These are phyloP conservation scores for Sminthurides bifidus DNA, from an alignment of 1,140 invertebrate species.

Conservation along the genomic window DNA sequence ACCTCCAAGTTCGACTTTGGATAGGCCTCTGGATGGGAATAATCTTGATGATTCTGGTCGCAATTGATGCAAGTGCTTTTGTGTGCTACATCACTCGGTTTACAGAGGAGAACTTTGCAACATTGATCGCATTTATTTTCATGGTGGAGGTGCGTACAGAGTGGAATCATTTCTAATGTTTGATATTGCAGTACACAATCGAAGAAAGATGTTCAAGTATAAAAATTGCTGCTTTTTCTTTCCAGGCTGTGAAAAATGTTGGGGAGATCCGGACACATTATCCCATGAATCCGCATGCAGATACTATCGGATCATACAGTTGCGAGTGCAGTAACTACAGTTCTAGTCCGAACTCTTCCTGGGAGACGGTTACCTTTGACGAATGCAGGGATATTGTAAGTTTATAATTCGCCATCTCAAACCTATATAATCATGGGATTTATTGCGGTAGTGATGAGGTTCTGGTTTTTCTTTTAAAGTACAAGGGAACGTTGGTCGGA, in stretches of 20 bases:
- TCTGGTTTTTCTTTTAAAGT: too few relatives aligned
- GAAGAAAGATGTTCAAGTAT: slow-evolving; percentile 1
- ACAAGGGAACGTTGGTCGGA: slow-evolving; percentile 64
- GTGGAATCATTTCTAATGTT: not conserved
- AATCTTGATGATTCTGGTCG: slow-evolving; percentile 78
- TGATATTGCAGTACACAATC: not conserved
- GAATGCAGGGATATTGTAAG: slow-evolving; percentile 17
- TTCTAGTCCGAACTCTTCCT: not conserved
- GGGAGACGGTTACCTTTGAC: slow-evolving; percentile 17
- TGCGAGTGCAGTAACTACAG: slow-evolving; percentile 22
- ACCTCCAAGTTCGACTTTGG: slow-evolving; percentile 88
- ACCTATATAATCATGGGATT: too few relatives aligned
- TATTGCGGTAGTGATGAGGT: too few relatives aligned
- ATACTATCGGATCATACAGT: slow-evolving; percentile 33
- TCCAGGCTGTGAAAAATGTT: slow-evolving; percentile 38
- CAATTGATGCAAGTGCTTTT: slow-evolving; percentile 88
- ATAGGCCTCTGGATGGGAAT: slow-evolving; percentile 86
- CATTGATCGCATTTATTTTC: slow-evolving; percentile 96
- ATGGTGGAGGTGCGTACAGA: slow-evolving; percentile 72
- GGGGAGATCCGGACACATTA: slow-evolving; percentile 14
- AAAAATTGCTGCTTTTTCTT: not conserved
- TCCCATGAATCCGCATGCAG: slow-evolving; percentile 47
- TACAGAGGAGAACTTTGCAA: slow-evolving; percentile 98
- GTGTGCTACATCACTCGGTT: slow-evolving; percentile 99
- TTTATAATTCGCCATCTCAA: not conserved